A percentile compares a stretch with the other conserved stretches of the same genome.
Evolutionary conservation across 2,888 invertebrate genomes (phyloP).

Genomic region (Tuberolachnus salignus): DNA sequence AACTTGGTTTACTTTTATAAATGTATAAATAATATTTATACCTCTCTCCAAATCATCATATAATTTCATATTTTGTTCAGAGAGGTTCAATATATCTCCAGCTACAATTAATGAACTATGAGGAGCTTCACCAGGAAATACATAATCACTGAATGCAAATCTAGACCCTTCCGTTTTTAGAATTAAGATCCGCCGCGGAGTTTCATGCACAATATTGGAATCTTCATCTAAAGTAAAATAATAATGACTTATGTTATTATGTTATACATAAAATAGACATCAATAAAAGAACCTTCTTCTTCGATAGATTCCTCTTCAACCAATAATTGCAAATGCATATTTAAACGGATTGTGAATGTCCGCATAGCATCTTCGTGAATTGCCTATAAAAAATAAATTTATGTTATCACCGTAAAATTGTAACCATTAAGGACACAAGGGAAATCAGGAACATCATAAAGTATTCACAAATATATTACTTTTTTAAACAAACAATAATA

Average conservation of each 20-base stretch:
- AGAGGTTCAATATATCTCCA: slow-evolving; percentile 38
- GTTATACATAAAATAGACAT: not conserved
- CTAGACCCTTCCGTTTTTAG: slow-evolving; percentile 48
- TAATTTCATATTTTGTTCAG: slow-evolving; percentile 28
- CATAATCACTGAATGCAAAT: slow-evolving; percentile 53
- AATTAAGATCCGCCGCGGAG: slow-evolving; percentile 42
- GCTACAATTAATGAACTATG: slow-evolving; percentile 21
- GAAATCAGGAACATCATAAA: no score
- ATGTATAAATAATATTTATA: not conserved
- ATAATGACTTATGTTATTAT: not conserved
- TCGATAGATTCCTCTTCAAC: slow-evolving; percentile 42
- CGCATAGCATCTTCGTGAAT: slow-evolving; percentile 35
- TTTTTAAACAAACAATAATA: no score
- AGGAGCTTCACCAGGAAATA: slow-evolving; percentile 44
- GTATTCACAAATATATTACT: no score
- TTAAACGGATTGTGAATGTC: slow-evolving; percentile 45
- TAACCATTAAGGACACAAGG: no score
- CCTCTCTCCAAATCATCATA: slow-evolving; percentile 36
- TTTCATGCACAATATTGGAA: slow-evolving; percentile 39
- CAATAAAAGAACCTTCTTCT: slow-evolving; percentile 32
- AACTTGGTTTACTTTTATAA: not conserved
- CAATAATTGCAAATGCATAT: slow-evolving; percentile 49
- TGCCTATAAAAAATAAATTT: slow-evolving; percentile 27
- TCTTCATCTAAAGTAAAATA: slow-evolving; percentile 24
- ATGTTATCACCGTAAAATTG: not conserved